Percentiles rank a stretch among this genome's conserved stretches.
phyloP scores from a whole-genome alignment of 2,113 vertebrate species.

The Notechis scutatus region DNA sequence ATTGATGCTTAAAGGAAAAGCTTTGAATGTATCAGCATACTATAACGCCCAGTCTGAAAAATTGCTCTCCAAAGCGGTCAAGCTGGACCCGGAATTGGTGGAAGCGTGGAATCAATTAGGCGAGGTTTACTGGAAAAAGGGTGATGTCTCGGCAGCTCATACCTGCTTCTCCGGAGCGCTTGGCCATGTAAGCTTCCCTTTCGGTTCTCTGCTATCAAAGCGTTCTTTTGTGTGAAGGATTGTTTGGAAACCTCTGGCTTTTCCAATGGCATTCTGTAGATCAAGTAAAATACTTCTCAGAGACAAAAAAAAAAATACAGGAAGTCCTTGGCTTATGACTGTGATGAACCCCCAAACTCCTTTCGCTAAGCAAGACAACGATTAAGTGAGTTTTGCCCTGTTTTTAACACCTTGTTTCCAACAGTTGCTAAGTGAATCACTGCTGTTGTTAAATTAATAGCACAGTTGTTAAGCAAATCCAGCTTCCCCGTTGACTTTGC shows the following conservation, averaged over 20 bases:
- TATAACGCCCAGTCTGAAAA: constrained; percentile 78
- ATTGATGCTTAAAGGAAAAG: constrained; percentile 80
- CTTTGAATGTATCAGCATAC: constrained; percentile 76
- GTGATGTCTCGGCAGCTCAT: constrained; percentile 79
- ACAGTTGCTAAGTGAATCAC: too few relatives aligned
- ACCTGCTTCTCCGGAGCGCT: constrained; percentile 87
- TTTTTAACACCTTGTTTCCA: too few relatives aligned
- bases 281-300: neutral
- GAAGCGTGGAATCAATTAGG: constrained; percentile 90
- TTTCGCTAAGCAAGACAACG: too few relatives aligned
- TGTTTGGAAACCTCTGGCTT: neutral
- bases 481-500: too few relatives aligned
- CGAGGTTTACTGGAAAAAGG: constrained; percentile 92
- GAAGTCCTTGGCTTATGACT: too few relatives aligned
- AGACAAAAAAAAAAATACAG: neutral
- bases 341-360: too few relatives aligned
- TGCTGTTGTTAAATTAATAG: too few relatives aligned
- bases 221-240: too few relatives aligned
- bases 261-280: neutral
- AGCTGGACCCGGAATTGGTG: constrained; percentile 82
- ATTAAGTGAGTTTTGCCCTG: too few relatives aligned
- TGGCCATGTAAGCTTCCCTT: constrained; percentile 71
- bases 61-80: constrained; percentile 83
- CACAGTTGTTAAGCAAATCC: too few relatives aligned
- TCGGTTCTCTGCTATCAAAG: too few relatives aligned